phyloP scores from a whole-genome alignment of 1,140 invertebrate genomes.

The Drosophila parvula region DNA sequence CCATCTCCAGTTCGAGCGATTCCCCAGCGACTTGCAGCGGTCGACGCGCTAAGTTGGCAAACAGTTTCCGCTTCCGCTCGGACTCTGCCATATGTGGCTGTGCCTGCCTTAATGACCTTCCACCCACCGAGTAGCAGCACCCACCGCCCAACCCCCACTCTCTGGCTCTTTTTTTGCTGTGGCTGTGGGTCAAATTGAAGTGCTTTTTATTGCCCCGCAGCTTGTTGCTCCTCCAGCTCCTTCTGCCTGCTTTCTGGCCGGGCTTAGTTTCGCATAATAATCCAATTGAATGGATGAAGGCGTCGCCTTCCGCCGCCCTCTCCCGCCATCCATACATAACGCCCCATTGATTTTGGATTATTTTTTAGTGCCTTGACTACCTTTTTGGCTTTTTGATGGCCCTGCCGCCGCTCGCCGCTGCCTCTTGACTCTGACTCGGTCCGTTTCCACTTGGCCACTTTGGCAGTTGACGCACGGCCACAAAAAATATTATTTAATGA shows the following conservation, averaged over 20 bases:
- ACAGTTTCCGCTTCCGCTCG: constrained; percentile 77
- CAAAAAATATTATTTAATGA: constrained; percentile 8
- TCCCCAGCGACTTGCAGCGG: constrained; percentile 66
- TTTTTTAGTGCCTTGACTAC: constrained; percentile 79
- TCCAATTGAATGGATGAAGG: constrained; percentile 67
- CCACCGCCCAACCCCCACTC: constrained; percentile 49
- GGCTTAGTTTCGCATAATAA: constrained; percentile 78
- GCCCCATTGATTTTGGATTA: constrained; percentile 83
- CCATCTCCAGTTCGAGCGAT: constrained; percentile 14
- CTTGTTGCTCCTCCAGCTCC: constrained; percentile 66
- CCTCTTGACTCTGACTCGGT: constrained; percentile 10
- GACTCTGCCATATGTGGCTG: constrained; percentile 62
- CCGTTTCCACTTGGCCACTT: constrained; percentile 13
- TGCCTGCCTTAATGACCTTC: constrained; percentile 69
- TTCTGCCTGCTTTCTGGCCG: constrained; percentile 22
- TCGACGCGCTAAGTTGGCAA: constrained; percentile 71
- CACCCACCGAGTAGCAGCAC: constrained; percentile 5
- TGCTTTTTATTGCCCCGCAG: constrained; percentile 80
- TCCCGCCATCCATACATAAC: constrained; percentile 58
- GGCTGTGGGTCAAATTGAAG: constrained; percentile 79
- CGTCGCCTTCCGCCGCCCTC: constrained; percentile 10
- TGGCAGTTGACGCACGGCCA: constrained; percentile 13
- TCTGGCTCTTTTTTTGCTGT: constrained; percentile 27
- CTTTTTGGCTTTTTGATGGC: constrained; percentile 59
- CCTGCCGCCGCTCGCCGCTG: not conserved